Evolutionary conservation across 2,888 invertebrate genomes (phyloP).

Genomic region (Ceriagrion tenellum): DNA sequence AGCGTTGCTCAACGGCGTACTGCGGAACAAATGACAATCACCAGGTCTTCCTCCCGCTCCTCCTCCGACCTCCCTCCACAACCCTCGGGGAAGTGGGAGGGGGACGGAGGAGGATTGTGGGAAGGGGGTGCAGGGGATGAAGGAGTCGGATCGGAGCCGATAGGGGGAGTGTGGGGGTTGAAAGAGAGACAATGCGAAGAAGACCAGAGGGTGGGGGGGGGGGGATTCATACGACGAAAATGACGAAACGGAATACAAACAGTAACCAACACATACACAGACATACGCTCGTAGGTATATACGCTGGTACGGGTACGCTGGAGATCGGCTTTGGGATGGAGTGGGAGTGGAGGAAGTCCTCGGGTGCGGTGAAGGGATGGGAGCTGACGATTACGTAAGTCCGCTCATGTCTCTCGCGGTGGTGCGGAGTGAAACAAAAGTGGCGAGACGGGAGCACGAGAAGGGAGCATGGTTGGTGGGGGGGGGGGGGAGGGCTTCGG

Average conservation of each 20-base stretch:
- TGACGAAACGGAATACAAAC: constrained; percentile 63
- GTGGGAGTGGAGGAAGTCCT: neutral
- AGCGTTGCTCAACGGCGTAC: constrained; percentile 44
- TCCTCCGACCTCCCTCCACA: neutral
- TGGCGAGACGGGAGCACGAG: neutral
- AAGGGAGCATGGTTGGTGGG: neutral
- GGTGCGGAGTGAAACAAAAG: constrained; percentile 25
- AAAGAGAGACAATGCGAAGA: constrained; percentile 19
- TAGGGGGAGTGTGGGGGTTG: neutral
- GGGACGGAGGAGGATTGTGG: neutral
- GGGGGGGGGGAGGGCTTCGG: neutral
- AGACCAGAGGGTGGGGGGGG: neutral
- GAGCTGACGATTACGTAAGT: constrained; percentile 34
- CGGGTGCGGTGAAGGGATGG: neutral
- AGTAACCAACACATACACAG: neutral
- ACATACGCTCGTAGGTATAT: neutral
- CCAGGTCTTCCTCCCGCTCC: constrained; percentile 41
- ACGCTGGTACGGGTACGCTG: neutral
- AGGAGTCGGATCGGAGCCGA: constrained; percentile 15
- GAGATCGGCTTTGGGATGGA: neutral
- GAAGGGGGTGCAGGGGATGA: neutral
- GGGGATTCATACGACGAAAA: neutral
- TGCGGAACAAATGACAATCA: constrained; percentile 62
- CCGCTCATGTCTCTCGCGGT: constrained; percentile 42
- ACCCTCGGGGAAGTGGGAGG: too few species aligned